Base-by-base conservation (phyloP, 92 coral and sea anemone species). In the Diadumene lineata region DNA sequence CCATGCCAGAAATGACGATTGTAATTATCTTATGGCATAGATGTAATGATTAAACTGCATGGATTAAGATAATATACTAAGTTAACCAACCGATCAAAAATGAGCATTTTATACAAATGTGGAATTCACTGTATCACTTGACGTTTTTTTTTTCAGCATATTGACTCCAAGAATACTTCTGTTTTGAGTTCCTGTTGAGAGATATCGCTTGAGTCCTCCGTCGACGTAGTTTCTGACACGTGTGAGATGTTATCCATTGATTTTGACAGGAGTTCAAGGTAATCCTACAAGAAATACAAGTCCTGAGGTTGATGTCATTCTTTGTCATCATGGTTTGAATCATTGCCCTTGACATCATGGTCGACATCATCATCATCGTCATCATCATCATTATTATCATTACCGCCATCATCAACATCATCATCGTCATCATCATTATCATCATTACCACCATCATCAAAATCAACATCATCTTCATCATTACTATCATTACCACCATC, bases 181-280 rank as follows among this genome's bases (percentile, higher is more conserved):
- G 51, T 56, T 27, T 38, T 61, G 0, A 80, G 71, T 64, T 71
- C 43, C 30, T 64, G 74, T 31, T 77, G 80, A 43, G 56, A 77
- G 31, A 78, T 75, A 0, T 56, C 30, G 50, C 88, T 92, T 31
- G 92, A 90, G 22, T 90, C 96, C 43, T 90, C 96, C 60, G 92
- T 83, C 30, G 87, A 75, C 0, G 92, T 86, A 21, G 96, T 74
- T 60, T 87, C 92, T 89, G 87, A 84, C 22, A 81, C 89, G 16
- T 46, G 29, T 1, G 90, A 92, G 55, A 90, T 73, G 57, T 90
- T 82, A 56, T 81, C 85, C 34, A 90, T 87, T 13, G 97, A 88
- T 63, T 83, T 81, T 16, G 97, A 94, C 62, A 94, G 66, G 13
- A 94, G 87, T 68, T 91, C 90, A 70, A 94, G 69, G 73, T 94